Base-by-base conservation (phyloP, 2,888 invertebrate genomes). In the Chrysotoxum bicinctum region DNA sequence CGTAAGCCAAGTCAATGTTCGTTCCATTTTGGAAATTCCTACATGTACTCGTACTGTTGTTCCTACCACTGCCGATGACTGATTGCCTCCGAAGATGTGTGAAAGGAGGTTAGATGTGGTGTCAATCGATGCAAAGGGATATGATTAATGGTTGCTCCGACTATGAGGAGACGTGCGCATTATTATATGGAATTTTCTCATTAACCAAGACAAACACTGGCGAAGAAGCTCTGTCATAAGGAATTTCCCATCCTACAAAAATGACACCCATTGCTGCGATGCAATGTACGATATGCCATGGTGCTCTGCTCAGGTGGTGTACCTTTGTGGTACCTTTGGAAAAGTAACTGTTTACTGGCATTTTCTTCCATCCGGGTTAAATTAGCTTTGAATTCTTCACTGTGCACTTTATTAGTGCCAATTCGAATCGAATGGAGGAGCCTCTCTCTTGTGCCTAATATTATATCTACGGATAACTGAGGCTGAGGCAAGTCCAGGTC, bases 401-500 rank as follows among this genome's bases (percentile, higher is more conserved):
- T 58, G 50, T 73, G 77, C 60, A 60, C 73, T 82, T 82, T 72
- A 66, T 77, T 78, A 66, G 66, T 68, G 52, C 35, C 69, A 58
- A 60, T 58, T 48, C 23, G 45, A 56, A 58, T 70, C 32, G 73
- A 68, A 50, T 26, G n/a, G 21, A 14, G 12, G 45, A 62, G 43
- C 12, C 26, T 64, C 19, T 64, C 45, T 45, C 30, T 66, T 72
- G 16, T n/a, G n/a, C n/a, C n/a, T 66, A 5, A 50, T 50, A 50
- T 14, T 50, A 21, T 6, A 23, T 50, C 21, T n/a, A 14, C n/a
- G 23, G 37, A 37, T 37, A n/a, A 35, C 48, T 66, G 35, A n/a
- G 54, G 37, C n/a, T 45, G 26, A 26, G 79, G 84, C 80, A 32
- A 85, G 76, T 80, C 76, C 76, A 81, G 85, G 81, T 81, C 81